Evolutionary conservation across 2,888 invertebrate genomes (phyloP).

Genomic region (Hirtodrosophila cameraria): DNA sequence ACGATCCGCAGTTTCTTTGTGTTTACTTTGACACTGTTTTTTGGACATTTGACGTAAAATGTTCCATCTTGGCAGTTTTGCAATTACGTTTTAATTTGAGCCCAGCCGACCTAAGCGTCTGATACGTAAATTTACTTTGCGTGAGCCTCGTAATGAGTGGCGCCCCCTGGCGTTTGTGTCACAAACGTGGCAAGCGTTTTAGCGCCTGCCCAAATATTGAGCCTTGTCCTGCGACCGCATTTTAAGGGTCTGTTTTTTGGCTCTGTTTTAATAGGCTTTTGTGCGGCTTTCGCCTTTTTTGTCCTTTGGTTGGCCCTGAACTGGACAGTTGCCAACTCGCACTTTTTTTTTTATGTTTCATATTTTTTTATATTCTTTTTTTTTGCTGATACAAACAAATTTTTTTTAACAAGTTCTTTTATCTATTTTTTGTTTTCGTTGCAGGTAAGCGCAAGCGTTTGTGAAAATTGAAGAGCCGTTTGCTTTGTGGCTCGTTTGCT

Average conservation of each 20-base stretch:
- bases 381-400: conserved; percentile 35
- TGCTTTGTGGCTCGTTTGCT: conserved; percentile 3
- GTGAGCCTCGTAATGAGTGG: conserved; percentile 42
- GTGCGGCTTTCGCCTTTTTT: conserved; percentile 38
- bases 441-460: conserved; percentile 54
- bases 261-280: conserved; percentile 67
- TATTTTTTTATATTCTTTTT: conserved; percentile 24
- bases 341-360: conserved; percentile 26
- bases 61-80: conserved; percentile 17
- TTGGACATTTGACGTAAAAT: conserved; percentile 23
- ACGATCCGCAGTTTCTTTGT: not conserved
- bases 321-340: conserved; percentile 8
- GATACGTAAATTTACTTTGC: conserved; percentile 41
- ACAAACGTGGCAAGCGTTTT: conserved; percentile 55
- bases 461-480: conserved; percentile 10
- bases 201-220: conserved; percentile 59
- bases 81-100: conserved; percentile 59
- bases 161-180: conserved; percentile 22
- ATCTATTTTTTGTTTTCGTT: conserved; percentile 50
- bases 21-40: conserved; percentile 40
- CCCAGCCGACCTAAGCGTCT: conserved; percentile 13
- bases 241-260: conserved; percentile 16
- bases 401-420: conserved; percentile 37
- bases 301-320: conserved; percentile 16
- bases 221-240: conserved; percentile 21